A percentile compares a stretch with the other conserved stretches of the same genome.
These are phyloP conservation scores for Girardinichthys multiradiatus DNA, from an alignment of 2,113 vertebrate species.

Conservation along the genomic window DNA sequence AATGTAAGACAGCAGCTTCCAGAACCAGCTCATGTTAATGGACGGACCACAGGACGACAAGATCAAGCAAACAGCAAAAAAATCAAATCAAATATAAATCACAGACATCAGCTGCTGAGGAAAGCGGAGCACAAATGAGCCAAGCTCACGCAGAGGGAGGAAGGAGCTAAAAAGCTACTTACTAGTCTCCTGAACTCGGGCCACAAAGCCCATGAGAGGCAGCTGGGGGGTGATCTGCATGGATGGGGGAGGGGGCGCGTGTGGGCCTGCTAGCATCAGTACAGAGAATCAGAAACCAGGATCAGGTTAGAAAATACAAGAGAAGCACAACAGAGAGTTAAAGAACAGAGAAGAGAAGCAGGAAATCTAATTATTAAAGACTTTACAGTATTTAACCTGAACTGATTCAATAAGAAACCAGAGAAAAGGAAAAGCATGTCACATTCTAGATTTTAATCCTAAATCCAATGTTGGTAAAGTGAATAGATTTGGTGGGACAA, in stretches of 20 bases:
- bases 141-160: constrained; percentile 52
- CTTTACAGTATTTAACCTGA: too few relatives aligned
- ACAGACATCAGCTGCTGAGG: background rate
- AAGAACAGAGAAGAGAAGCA: background rate
- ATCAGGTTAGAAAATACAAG: background rate
- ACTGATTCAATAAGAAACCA: too few relatives aligned
- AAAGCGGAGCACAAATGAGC: background rate
- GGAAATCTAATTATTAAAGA: too few relatives aligned
- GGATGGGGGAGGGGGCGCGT: constrained; percentile 96
- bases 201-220: constrained; percentile 99
- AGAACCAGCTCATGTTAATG: constrained; percentile 14
- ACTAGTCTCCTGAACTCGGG: constrained; percentile 99
- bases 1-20: background rate
- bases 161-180: constrained; percentile 84
- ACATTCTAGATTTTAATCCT: too few relatives aligned
- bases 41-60: background rate
- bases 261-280: constrained; percentile 84
- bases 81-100: too few relatives aligned
- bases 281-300: constrained; percentile 46
- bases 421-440: too few relatives aligned
- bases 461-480: too few relatives aligned
- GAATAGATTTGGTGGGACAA: too few relatives aligned
- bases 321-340: constrained; percentile 5
- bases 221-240: constrained; percentile 99
- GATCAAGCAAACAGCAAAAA: too few relatives aligned